Evolutionary conservation across 2,113 vertebrate genomes (phyloP), one percentile per base, ranked within the genome.

Genomic region (Microtus pennsylvanicus): DNA sequence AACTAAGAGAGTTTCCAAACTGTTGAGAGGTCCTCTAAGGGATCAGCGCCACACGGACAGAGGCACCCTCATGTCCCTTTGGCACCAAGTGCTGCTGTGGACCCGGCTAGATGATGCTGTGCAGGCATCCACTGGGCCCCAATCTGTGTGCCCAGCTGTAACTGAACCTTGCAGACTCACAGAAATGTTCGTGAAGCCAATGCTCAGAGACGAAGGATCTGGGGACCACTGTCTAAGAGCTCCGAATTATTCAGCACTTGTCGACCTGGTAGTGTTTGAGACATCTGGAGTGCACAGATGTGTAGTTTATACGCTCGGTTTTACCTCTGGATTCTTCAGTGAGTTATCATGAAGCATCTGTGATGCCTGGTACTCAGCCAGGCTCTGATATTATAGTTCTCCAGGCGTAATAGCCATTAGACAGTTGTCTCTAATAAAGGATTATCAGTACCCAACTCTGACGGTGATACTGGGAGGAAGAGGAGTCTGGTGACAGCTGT

Each of bases 201-300:
- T 33, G 11, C 91, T 52, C n/a, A n/a, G 61, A 88, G 45, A 55
- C 2, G 2, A 30, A 63, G n/a, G 52, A n/a, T n/a, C 38, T 28
- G 2, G 65, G 74, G 89, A 28, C 21, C 87, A 45, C n/a, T 63
- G 47, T 90, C 90, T 65, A 74, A 55, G 55, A 93, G 33, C 45
- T 30, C 22, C 61, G 52, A 81, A 78, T 86, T 94, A 38, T 50
- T 96, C 94, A 63, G 61, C 50, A 80, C 87, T 52, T 50, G 38
- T 74, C 47, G 28, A 76, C 38, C 78, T 67, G 28, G 28, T 76
- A 9, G 35, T 45, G 1, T 42, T 69, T 58, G 9, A 80, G 80
- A 81, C 96, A 77, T 61, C 76, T 86, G 26, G 52, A 95, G 52
- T 82, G 63, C 30, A 61, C 67, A 76, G 47, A 50, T 24, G 42